Conservation (phyloP, 2,113 vertebrate genomes). For the Dipodomys spectabilis region DNA sequence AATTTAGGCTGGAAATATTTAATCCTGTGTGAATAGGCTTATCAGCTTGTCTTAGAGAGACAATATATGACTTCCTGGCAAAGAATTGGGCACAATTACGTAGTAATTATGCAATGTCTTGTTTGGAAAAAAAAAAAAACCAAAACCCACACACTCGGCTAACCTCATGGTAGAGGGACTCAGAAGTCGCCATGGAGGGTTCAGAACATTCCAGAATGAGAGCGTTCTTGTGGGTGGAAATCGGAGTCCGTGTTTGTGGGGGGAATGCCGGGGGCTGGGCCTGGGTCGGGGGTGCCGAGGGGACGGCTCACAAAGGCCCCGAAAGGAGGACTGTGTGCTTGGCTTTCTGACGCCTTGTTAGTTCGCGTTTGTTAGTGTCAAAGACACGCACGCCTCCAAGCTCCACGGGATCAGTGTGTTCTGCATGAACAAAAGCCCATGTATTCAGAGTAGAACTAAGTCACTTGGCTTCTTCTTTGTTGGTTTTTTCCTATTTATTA, state of each 20-base stretch:
- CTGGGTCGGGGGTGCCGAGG: fast-evolving
- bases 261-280: not conserved
- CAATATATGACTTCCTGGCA: conserved; percentile 81
- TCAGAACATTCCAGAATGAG: not conserved
- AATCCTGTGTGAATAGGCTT: conserved; percentile 87
- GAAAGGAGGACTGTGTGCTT: too few species aligned
- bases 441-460: not conserved
- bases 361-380: too few species aligned
- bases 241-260: not conserved
- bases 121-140: not conserved
- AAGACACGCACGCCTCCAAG: fast-evolving
- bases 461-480: not conserved
- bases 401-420: not conserved
- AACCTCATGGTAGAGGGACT: not conserved
- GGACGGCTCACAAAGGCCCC: fast-evolving
- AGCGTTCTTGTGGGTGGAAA: not conserved
- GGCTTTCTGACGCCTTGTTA: too few species aligned
- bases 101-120: conserved; percentile 81
- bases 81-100: conserved; percentile 84
- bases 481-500: not conserved
- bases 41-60: conserved; percentile 86
- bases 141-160: not conserved
- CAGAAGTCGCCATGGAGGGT: not conserved
- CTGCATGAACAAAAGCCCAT: not conserved
- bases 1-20: conserved; percentile 85